A percentile compares a stretch with the other conserved stretches of the same genome.
phyloP scores from a whole-genome alignment of 2,888 invertebrate species.

The Melitaea athalia region DNA sequence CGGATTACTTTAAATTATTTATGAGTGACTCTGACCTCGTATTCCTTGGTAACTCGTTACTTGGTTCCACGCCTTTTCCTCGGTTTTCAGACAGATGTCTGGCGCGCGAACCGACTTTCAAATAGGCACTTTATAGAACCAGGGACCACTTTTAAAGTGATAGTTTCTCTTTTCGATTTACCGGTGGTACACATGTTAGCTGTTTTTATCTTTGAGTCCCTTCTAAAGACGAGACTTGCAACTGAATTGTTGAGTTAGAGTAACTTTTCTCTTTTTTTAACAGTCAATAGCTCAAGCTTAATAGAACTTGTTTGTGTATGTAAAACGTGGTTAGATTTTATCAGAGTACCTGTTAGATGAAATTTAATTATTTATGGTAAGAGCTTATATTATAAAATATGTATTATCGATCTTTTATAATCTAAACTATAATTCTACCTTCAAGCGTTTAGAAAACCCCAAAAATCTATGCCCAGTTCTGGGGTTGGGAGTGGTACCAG shows the following conservation, averaged over 20 bases:
- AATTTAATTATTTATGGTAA: not conserved
- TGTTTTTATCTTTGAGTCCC: constrained; percentile 58
- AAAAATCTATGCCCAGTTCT: too few relatives aligned
- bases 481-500: too few relatives aligned
- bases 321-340: not conserved
- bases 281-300: not conserved
- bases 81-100: constrained; percentile 50
- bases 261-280: constrained; percentile 40
- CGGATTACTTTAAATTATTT: constrained; percentile 80
- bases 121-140: constrained; percentile 66
- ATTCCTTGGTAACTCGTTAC: constrained; percentile 52
- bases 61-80: constrained; percentile 45
- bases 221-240: constrained; percentile 47
- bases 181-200: constrained; percentile 60
- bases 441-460: too few relatives aligned
- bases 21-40: constrained; percentile 75
- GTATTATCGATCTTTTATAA: too few relatives aligned
- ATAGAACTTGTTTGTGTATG: not conserved
- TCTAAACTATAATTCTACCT: too few relatives aligned
- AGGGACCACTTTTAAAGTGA: constrained; percentile 69
- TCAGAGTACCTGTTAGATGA: too few relatives aligned
- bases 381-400: too few relatives aligned
- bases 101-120: constrained; percentile 65
- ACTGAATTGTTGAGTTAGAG: constrained; percentile 51
- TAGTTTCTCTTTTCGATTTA: constrained; percentile 71